Percentiles rank a stretch among this genome's conserved stretches.
phyloP scores from a whole-genome alignment of 2,113 vertebrate species.

The Megaceryle maxima region DNA sequence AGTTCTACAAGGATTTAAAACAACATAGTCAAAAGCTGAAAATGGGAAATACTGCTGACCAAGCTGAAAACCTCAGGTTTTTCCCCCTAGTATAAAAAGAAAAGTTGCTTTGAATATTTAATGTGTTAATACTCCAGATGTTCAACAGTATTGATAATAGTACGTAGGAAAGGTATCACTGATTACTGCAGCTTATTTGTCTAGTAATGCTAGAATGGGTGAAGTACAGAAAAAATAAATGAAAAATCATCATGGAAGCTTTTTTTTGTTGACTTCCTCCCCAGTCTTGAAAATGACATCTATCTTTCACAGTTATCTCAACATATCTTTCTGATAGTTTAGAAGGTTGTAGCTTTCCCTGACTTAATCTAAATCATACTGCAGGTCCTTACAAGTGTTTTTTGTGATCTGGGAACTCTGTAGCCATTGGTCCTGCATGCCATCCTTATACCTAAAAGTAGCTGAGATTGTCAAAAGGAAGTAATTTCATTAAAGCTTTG shows the following conservation, averaged over 20 bases:
- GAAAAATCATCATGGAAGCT: neutral
- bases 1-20: neutral
- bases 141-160: neutral
- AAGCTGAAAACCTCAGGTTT: neutral
- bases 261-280: neutral
- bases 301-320: neutral
- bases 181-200: neutral
- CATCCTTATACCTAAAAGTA: neutral
- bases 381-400: neutral
- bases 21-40: neutral
- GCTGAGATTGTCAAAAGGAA: neutral
- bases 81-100: neutral
- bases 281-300: neutral
- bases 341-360: neutral
- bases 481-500: neutral
- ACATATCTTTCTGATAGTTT: neutral
- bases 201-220: neutral
- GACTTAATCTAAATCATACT: neutral
- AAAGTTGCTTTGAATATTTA: neutral
- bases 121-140: neutral
- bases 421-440: neutral
- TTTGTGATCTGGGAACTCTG: neutral
- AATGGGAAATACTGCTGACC: neutral
- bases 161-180: neutral
- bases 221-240: neutral